phyloP scores from a whole-genome alignment of 1,140 invertebrate species.

The Cydia strobilella region DNA sequence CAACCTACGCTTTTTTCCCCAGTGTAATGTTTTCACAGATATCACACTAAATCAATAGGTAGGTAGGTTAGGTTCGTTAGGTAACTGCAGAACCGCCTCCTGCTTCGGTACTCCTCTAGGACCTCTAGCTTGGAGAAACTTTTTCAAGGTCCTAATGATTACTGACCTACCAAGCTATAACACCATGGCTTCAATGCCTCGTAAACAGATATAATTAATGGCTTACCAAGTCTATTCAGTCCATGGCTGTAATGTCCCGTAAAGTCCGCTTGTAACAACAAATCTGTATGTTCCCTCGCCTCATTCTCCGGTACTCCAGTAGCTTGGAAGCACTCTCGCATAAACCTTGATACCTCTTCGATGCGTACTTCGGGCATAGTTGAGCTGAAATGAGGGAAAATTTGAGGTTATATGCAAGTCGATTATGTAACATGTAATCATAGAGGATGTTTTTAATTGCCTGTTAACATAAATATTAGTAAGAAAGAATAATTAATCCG shows the following conservation, averaged over 20 bases:
- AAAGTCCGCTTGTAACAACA: slow-evolving; percentile 80
- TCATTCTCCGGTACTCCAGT: slow-evolving; percentile 84
- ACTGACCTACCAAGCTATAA: background rate
- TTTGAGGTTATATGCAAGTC: background rate
- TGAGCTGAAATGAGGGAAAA: slow-evolving; percentile 25
- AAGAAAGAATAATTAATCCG: background rate
- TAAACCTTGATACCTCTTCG: slow-evolving; percentile 86
- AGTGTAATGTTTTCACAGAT: no score
- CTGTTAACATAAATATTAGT: background rate
- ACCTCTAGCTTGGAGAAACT: no score
- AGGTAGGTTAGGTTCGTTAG: no score
- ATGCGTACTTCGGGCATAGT: slow-evolving; percentile 60
- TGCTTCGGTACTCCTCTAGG: no score
- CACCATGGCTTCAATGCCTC: background rate
- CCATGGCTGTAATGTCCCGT: slow-evolving; percentile 1
- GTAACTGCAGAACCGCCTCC: no score
- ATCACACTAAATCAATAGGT: no score
- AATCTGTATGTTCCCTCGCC: slow-evolving; percentile 86
- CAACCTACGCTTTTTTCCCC: no score
- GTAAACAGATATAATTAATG: background rate
- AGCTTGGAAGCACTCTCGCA: slow-evolving; percentile 86
- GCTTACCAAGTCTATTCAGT: slow-evolving; percentile 83
- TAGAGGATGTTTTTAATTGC: background rate
- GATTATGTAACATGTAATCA: background rate
- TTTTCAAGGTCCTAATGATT: no score